Evolutionary conservation across 2,888 invertebrate genomes (phyloP).

Genomic region (Noctua fimbriata): DNA sequence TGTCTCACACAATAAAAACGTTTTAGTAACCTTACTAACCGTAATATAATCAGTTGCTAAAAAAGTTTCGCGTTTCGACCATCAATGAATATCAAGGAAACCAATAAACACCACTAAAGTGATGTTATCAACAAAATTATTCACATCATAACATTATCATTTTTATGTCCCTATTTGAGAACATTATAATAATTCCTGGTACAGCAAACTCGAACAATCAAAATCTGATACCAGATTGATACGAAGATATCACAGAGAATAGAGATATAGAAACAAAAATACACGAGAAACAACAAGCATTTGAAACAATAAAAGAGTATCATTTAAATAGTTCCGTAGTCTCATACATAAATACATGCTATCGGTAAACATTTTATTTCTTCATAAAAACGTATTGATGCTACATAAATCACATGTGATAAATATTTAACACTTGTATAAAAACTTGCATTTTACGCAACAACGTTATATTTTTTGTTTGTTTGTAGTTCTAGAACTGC

Average conservation of each 20-base stretch:
- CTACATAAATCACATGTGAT: slow-evolving; percentile 57
- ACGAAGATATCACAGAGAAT: slow-evolving; percentile 28
- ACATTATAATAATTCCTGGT: slow-evolving; percentile 34
- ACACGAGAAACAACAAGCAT: slow-evolving; percentile 34
- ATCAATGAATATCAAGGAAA: slow-evolving; percentile 19
- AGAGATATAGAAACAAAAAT: slow-evolving; percentile 24
- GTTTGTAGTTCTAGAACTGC: slow-evolving; percentile 20
- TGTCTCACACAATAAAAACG: slow-evolving; percentile 6
- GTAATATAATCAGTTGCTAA: slow-evolving; percentile 24
- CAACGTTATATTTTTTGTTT: slow-evolving; percentile 18
- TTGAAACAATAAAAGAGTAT: slow-evolving; percentile 47
- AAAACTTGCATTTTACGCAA: slow-evolving; percentile 46
- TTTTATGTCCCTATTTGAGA: slow-evolving; percentile 26
- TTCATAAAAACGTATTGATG: slow-evolving; percentile 56
- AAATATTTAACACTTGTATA: slow-evolving; percentile 58
- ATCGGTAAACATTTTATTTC: slow-evolving; percentile 62
- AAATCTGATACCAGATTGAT: slow-evolving; percentile 27
- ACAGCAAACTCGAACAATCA: slow-evolving; percentile 26
- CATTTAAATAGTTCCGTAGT: slow-evolving; percentile 51
- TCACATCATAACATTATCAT: slow-evolving; percentile 48
- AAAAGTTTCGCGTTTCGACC: slow-evolving; percentile 19
- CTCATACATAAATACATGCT: slow-evolving; percentile 47
- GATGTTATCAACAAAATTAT: slow-evolving; percentile 42
- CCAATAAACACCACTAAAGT: slow-evolving; percentile 27
- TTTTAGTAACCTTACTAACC: slow-evolving; percentile 7